Evolutionary conservation across 2,113 vertebrate species (phyloP), one percentile per base, ranked within the genome.

Genomic region (Thalassarche chlororhynchos): DNA sequence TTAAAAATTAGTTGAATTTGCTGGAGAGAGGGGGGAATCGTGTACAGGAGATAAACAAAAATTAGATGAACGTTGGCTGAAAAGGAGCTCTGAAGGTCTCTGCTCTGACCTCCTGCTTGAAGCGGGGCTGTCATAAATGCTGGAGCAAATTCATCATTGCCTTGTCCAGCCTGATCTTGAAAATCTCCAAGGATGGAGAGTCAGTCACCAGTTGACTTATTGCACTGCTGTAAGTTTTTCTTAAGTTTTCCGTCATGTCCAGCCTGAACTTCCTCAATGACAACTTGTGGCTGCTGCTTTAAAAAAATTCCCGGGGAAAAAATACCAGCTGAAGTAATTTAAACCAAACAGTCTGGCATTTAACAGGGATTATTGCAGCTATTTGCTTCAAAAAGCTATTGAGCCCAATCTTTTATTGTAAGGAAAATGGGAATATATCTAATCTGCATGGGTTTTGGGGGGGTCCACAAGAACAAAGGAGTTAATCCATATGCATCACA

Each of bases 141-240:
- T 49, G 21, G 20, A 65, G 34, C 24, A 47, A 40, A 77, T 51
- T 58, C 23, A 25, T 26, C 58, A 3, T 64, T 80, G 44, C 32
- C 42, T 84, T 84, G 26, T 58, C 31, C 49, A 80, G 55, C 8
- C 31, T 36, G 7, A 52, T 62, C n/a, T 40, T 70, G 69, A 57
- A 68, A 47, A 20, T 38, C 42, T 66, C 12, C 31, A 47, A 31
- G 60, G 70, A 10, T 9, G 12, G 6, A 17, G 14, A 6, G 12
- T 28, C 1, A 0, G 36, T 68, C 42, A 32, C 40, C n/a, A 20
- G 51, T 32, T 1, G 1, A 44, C 9, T 71, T 76, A 0, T 28
- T 68, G 17, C 28, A 18, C 38, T 54, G 47, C 84, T 86, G 3
- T 34, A 86, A 28, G 9, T 62, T 83, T 75, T 86, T 29, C 49